phyloP scores from a whole-genome alignment of 2,888 invertebrate species.

The Ectobius pallidus region DNA sequence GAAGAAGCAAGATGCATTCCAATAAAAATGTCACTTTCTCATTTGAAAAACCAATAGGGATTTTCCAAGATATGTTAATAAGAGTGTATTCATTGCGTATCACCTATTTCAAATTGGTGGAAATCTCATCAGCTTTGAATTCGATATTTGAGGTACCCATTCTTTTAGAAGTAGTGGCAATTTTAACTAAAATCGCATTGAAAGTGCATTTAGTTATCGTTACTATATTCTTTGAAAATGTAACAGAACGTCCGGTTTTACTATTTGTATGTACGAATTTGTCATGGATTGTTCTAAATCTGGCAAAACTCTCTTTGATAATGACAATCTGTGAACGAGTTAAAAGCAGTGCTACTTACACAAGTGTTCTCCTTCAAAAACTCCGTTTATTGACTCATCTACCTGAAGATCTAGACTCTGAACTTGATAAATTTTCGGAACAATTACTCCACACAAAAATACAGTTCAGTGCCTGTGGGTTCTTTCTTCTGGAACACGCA shows the following conservation, averaged over 20 bases:
- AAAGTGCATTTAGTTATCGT: neutral
- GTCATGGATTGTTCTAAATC: neutral
- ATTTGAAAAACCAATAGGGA: neutral
- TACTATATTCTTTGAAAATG: constrained; percentile 9
- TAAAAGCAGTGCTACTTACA: neutral
- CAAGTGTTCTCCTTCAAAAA: neutral
- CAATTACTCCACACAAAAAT: neutral
- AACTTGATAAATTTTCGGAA: neutral
- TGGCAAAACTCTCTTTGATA: neutral
- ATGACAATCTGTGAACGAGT: neutral
- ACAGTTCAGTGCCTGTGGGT: neutral
- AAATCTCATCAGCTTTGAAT: neutral
- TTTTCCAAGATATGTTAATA: neutral
- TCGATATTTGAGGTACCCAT: neutral
- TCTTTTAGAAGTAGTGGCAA: neutral
- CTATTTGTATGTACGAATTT: neutral
- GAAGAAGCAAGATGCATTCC: neutral
- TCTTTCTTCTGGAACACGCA: neutral
- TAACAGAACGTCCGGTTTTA: neutral
- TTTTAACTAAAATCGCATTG: neutral
- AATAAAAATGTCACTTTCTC: neutral
- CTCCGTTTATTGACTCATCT: neutral
- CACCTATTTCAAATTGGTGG: neutral
- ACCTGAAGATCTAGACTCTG: neutral
- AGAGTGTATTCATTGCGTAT: neutral